Base-by-base conservation (phyloP, 1,140 invertebrate genomes). In the Drosophila ohnishii region DNA sequence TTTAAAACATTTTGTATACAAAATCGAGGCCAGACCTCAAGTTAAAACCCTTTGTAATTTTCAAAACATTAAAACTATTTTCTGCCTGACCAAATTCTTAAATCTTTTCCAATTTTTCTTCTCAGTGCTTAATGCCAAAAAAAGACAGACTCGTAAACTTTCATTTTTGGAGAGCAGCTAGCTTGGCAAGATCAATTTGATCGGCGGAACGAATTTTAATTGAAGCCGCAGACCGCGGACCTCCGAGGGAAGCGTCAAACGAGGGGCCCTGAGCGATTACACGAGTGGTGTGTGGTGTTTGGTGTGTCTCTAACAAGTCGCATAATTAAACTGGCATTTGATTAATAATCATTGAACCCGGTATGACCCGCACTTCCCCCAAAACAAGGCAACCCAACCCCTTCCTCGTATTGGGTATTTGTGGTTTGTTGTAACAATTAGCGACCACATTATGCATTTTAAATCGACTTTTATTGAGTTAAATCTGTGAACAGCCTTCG, bases 161-260 rank as follows among this genome's bases (percentile, higher is more conserved):
- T 81, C 75, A 59, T 71, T 79, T 82, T 65, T 47, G 67, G 65
- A 48, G 22, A 22, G 34, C 62, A 22, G 34, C 62, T 69, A 32
- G 66, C 72, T 55, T 60, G 62, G 51, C 60, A n/a, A 77, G 75
- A 65, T 87, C 71, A 72, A 75, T 77, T 82, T 80, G 73, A 88
- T 87, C 73, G 67, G 70, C 84, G 84, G 65, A 88, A 87, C 84
- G 84, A 88, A 87, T 88, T 87, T 78, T 88, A 87, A 88, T 87
- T 87, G 80, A 88, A 78, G 76, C 64, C 53, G 25, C 83, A 83
- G 84, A 86, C 63, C 53, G 25, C 83, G 77, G 79, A 86, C 75
- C 56, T 35, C 37, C 59, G 61, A 45, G 45, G 60, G 40, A 34
- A 65, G 34, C 19, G 1, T 37, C 32, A 25, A 16, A 10, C 19